Evolutionary conservation across 2,797 vertebrate species (phyloP), one percentile per base, ranked within the genome.

Genomic region (Lindbergichthys nudifrons): DNA sequence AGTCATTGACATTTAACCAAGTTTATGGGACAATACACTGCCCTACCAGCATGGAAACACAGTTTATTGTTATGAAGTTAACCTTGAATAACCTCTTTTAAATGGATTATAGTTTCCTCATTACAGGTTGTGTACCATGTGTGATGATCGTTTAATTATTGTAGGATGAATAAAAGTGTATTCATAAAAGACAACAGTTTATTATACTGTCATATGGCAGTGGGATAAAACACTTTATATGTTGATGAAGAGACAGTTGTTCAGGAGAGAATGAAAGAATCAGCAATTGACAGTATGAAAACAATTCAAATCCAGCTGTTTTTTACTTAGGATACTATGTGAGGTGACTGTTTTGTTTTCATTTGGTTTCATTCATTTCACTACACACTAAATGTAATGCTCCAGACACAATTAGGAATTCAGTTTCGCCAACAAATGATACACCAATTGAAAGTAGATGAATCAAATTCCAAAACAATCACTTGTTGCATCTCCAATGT

Each of bases 21-120:
- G 81, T 86, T 90, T 77, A 81, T 72, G 65, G 67, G 14, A 75
- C 77, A 89, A 56, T 72, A 65, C 13, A 54, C 10, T 64, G 81
- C 18, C 63, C 51, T 52, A 72, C 78, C 85, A 42, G 81, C 86
- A 83, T 80, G 65, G 54, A 86, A 82, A 79, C 30, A 13, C 39
- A 52, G 47, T 53, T 18, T 68, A 39, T 69, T 58, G 45, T 51
- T 64, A 14, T 57, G 2, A 70, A 18, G 47, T 61, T 13, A 56
- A 69, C 42, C 32, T 26, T 60, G 19, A 70, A 41, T 70, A n/a
- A 61, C 26, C 7, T 46, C 15, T 65, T 42, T 39, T 14, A 52
- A 66, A 45, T 41, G 61, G 23, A 41, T 64, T 30, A 26, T 36
- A 12, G n/a, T 66, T 32, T 30, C 18, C 1, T 58, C 54, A 50